phyloP scores from a whole-genome alignment of 2,888 invertebrate genomes.

The Rhaphigaster nebulosa region DNA sequence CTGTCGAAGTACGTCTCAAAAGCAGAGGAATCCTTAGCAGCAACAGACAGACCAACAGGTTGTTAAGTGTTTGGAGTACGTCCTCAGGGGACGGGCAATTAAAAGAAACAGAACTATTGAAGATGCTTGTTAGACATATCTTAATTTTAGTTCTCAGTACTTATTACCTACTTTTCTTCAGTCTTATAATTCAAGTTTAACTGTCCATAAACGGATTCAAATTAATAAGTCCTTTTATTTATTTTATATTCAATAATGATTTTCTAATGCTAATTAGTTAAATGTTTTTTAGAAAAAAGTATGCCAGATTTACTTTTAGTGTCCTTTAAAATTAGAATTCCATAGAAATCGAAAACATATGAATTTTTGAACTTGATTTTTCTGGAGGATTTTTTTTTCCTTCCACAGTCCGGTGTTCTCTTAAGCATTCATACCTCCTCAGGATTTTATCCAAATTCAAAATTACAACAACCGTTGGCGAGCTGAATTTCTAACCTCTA shows the following conservation, averaged over 20 bases:
- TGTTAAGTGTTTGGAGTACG: not conserved
- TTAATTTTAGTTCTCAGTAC: not conserved
- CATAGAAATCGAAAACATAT: too few species aligned
- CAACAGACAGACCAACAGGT: constrained; percentile 45
- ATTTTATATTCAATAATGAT: not conserved
- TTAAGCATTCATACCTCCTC: too few species aligned
- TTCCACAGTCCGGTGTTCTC: too few species aligned
- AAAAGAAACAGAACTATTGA: not conserved
- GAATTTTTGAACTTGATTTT: too few species aligned
- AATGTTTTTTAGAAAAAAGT: too few species aligned
- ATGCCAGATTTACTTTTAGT: too few species aligned
- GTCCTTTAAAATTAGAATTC: too few species aligned
- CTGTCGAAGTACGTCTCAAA: not conserved
- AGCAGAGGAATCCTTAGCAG: not conserved
- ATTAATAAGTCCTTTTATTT: not conserved
- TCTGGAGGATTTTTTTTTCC: too few species aligned
- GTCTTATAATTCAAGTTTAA: not conserved
- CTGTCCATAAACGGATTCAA: not conserved
- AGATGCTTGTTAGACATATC: not conserved
- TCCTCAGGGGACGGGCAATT: not conserved
- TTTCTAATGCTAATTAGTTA: not conserved
- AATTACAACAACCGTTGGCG: too few species aligned
- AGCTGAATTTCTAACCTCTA: too few species aligned
- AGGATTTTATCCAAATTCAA: too few species aligned
- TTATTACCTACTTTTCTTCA: not conserved